Conservation (phyloP, 2,113 vertebrate genomes). For the Saccopteryx bilineata region DNA sequence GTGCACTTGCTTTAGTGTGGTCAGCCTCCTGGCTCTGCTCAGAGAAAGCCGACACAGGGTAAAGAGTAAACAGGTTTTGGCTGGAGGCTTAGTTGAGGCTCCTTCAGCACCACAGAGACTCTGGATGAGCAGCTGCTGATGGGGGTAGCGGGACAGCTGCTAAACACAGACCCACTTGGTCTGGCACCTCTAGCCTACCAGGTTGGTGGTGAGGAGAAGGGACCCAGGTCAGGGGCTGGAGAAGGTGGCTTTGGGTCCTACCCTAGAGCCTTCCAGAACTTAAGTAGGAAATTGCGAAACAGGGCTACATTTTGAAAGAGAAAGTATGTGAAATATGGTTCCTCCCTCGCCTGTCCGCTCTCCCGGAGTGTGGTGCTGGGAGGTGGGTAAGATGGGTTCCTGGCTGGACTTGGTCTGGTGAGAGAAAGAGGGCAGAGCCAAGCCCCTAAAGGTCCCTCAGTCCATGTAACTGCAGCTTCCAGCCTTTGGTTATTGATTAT, state of each 20-base stretch:
- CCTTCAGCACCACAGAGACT: not conserved
- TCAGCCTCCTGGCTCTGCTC: not conserved
- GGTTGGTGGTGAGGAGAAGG: not conserved
- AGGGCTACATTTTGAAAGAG: conserved; percentile 82
- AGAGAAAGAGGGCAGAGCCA: conserved; percentile 45
- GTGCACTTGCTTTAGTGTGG: conserved; percentile 65
- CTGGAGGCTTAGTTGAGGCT: not conserved
- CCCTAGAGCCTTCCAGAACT: conserved; percentile 78
- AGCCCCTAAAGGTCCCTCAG: not conserved
- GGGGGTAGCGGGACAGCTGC: not conserved
- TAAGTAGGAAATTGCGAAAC: conserved; percentile 85
- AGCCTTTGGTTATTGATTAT: conserved; percentile 75
- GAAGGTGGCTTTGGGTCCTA: conserved; percentile 77
- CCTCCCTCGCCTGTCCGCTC: conserved; percentile 77
- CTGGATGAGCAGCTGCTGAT: not conserved
- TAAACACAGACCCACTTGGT: not conserved
- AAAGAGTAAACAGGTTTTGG: conserved; percentile 14
- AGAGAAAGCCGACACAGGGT: not conserved
- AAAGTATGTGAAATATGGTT: conserved; percentile 85
- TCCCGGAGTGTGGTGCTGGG: conserved; percentile 76
- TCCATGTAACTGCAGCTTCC: not conserved
- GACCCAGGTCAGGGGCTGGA: conserved; percentile 18
- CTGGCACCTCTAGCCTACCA: not conserved
- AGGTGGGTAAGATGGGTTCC: conserved; percentile 78
- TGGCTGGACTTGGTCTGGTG: conserved; percentile 51